Evolutionary conservation across 2,888 invertebrate species (phyloP).

Genomic region (Polymixis flavicincta): DNA sequence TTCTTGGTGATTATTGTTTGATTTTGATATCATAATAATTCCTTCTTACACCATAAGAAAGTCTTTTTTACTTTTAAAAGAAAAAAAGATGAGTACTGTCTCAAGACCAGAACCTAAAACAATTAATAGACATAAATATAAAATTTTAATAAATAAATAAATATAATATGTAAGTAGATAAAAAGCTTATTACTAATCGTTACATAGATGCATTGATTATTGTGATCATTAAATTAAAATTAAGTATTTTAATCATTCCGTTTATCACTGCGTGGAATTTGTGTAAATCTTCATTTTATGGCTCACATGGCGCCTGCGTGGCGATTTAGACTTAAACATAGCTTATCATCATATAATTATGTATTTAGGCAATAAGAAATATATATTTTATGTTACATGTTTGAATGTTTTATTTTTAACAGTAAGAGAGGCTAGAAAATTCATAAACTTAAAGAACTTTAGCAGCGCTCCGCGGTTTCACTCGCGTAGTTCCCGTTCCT

Average conservation of each 20-base stretch:
- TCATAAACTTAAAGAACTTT: neutral
- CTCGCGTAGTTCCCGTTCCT: no score
- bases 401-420: constrained; percentile 60
- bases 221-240: constrained; percentile 36
- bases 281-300: constrained; percentile 27
- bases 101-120: neutral
- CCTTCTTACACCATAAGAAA: neutral
- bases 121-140: constrained; percentile 6
- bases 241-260: constrained; percentile 54
- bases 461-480: no score
- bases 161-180: constrained; percentile 36
- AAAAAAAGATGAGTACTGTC: neutral
- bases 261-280: constrained; percentile 33
- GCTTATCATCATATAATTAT: constrained; percentile 66
- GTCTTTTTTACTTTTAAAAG: neutral
- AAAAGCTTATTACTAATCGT: constrained; percentile 43
- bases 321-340: constrained; percentile 60
- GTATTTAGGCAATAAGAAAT: constrained; percentile 77
- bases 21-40: neutral
- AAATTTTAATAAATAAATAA: neutral
- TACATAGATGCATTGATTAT: constrained; percentile 38
- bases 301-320: constrained; percentile 49
- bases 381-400: constrained; percentile 76
- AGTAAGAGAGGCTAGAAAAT: no score
- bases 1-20: neutral